Base-by-base conservation (phyloP, 2,797 vertebrate genomes). In the Microcaecilia unicolor region DNA sequence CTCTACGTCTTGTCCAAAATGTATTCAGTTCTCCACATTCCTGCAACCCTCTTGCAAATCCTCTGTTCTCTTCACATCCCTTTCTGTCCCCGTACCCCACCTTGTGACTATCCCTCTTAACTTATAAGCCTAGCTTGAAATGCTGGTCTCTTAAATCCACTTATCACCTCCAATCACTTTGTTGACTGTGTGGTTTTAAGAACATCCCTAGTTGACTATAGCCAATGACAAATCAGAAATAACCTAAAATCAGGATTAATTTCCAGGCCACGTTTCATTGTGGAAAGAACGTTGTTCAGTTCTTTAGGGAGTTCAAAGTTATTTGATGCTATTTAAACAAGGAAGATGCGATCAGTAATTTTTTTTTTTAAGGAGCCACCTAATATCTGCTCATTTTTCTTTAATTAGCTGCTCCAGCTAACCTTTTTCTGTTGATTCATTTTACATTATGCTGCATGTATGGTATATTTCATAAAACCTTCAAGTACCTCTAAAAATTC, bases 81-180 rank as follows among this genome's bases (percentile, higher is more conserved):
- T 24, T 36, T 35, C 12, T 18, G 17, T 5, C n/a, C n/a, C n/a
- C n/a, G n/a, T n/a, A 22, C 11, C 58, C 46, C 34, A n/a, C 23
- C n/a, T 31, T 38, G 54, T 45, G 41, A 28, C 48, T 49, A 51
- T 34, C 55, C 38, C 43, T 41, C 53, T 60, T 52, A 64, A 44
- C 46, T 30, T 28, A 20, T 20, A 36, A 51, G 25, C 34, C 46
- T 51, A 50, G 39, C n/a, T n/a, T n/a, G n/a, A n/a, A 35, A 47
- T 40, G 48, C 36, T 15, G 34, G 41, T 41, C 36, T 25, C 48
- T 34, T 9, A 11, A 20, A 19, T 27, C 31, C 42, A 28, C 25
- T 33, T 28, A 44, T 51, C 48, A 6, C 12, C 26, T 31, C 29
- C 13, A 25, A 44, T 32, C 10, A 25, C 15, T 4, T 4, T 8